Evolutionary conservation across 2,113 vertebrate species (phyloP).

Genomic region (Poeciliopsis turrubarensis): DNA sequence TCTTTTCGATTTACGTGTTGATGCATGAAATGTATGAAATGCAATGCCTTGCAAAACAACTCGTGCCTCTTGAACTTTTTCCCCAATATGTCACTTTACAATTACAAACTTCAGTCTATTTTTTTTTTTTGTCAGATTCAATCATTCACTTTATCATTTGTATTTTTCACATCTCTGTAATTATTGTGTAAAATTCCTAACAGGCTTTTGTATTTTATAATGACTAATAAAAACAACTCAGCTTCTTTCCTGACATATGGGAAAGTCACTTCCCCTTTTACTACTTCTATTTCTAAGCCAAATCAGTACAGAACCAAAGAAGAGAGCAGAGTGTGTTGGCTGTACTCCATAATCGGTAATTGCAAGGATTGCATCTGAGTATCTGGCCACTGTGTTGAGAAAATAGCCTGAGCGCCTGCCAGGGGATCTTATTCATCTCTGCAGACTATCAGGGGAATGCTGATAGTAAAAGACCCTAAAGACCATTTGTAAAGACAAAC

Average conservation of each 20-base stretch:
- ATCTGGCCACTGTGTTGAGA: conserved; percentile 17
- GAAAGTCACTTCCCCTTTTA: neutral
- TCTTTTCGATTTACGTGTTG: neutral
- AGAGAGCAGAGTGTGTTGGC: conserved; percentile 15
- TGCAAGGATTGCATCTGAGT: conserved; percentile 10
- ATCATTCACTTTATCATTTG: neutral
- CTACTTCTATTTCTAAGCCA: neutral
- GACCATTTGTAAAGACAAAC: conserved; percentile 12
- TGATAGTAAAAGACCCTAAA: conserved; percentile 7
- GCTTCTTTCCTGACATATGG: neutral
- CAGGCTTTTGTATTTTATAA: neutral
- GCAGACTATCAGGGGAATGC: conserved; percentile 7
- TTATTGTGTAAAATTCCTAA: neutral
- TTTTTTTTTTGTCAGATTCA: neutral
- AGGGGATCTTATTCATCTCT: conserved; percentile 29
- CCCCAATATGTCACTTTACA: neutral
- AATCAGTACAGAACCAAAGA: conserved; percentile 21
- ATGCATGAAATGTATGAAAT: neutral
- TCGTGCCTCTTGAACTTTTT: neutral
- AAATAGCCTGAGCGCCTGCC: conserved; percentile 23
- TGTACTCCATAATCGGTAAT: conserved; percentile 34
- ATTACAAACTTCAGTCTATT: neutral
- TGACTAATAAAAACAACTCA: neutral
- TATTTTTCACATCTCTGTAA: neutral
- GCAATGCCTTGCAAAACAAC: neutral